These are phyloP conservation scores for Ambastaia sidthimunki DNA, from an alignment of 2,797 vertebrate genomes.

Conservation along the genomic window DNA sequence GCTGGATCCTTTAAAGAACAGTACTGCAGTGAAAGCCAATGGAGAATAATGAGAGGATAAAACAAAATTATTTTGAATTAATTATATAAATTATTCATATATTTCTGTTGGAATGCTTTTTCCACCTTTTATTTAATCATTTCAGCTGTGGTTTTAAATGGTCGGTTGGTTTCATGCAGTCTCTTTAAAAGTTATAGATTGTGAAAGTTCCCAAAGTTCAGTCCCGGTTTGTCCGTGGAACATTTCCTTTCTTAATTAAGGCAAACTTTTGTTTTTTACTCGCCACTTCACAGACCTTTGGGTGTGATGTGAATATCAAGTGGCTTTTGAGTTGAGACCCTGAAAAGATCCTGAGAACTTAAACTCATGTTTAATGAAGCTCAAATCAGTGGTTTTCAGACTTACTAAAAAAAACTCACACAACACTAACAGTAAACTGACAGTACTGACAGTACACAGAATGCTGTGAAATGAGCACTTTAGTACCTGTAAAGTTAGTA, in stretches of 20 bases:
- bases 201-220: conserved; percentile 43
- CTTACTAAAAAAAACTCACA: neutral
- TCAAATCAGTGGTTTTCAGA: conserved; percentile 3
- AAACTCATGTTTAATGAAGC: conserved; percentile 42
- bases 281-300: conserved; percentile 76
- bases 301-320: conserved; percentile 83
- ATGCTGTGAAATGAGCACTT: neutral
- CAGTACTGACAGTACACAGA: neutral
- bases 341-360: conserved; percentile 67
- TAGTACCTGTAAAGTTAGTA: neutral
- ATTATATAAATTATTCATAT: too few relatives aligned
- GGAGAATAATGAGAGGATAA: neutral
- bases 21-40: neutral
- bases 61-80: neutral
- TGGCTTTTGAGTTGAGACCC: conserved; percentile 69
- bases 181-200: conserved; percentile 11
- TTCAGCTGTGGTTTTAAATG: neutral
- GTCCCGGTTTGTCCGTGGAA: conserved; percentile 63
- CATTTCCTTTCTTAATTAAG: conserved; percentile 69
- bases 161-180: neutral
- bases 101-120: neutral
- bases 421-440: neutral
- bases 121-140: neutral
- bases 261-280: conserved; percentile 62
- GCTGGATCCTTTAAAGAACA: neutral